Evolutionary conservation across 2,888 invertebrate species (phyloP).

Genomic region (Netelia inedita): DNA sequence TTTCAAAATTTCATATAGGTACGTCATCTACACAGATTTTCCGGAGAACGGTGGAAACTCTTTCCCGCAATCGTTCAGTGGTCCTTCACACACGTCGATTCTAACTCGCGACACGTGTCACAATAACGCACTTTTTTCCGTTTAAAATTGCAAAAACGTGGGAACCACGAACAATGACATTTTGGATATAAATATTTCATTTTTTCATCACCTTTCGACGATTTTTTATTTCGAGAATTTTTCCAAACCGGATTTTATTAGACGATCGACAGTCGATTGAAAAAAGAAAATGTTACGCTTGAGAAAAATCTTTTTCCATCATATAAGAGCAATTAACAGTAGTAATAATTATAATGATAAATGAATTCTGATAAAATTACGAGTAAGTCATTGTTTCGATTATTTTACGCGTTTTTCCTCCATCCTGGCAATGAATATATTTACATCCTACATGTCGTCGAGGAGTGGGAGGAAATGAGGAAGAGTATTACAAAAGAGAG

Average conservation of each 20-base stretch:
- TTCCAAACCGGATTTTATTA: too few species aligned
- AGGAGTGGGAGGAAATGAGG: conserved; percentile 48
- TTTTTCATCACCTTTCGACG: neutral
- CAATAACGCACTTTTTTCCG: neutral
- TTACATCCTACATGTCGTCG: neutral
- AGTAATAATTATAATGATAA: too few species aligned
- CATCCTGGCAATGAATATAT: conserved; percentile 35
- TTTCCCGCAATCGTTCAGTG: neutral
- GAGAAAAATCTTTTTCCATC: too few species aligned
- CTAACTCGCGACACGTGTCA: conserved; percentile 10
- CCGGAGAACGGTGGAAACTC: neutral
- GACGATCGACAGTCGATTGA: too few species aligned
- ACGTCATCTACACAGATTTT: neutral
- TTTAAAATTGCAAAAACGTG: neutral
- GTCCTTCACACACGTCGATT: neutral
- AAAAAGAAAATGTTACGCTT: too few species aligned
- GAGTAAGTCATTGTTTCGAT: conserved; percentile 2
- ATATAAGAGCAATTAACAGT: too few species aligned
- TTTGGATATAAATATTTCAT: conserved; percentile 8
- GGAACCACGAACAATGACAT: neutral
- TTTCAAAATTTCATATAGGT: neutral
- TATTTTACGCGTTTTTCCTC: conserved; percentile 53
- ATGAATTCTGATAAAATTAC: neutral
- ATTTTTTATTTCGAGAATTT: neutral
- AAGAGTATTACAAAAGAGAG: conserved; percentile 67